Evolutionary conservation across 2,113 vertebrate species (phyloP).

Genomic region (Xiphophorus couchianus): DNA sequence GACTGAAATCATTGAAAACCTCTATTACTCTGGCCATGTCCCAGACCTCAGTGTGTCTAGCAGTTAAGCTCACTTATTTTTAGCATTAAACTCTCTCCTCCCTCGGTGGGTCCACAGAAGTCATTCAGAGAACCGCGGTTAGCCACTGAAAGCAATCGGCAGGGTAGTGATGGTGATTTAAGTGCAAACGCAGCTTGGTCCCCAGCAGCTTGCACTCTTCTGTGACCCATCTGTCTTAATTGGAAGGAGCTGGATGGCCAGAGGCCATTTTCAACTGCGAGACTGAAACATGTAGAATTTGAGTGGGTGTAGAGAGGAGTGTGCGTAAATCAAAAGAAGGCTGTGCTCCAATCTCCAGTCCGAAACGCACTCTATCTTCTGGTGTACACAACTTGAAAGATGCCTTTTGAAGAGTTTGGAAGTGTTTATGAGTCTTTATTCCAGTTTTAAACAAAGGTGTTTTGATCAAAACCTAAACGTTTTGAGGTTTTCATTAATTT

Average conservation of each 20-base stretch:
- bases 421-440: neutral
- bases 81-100: conserved; percentile 56
- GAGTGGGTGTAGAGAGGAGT: conserved; percentile 3
- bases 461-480: no score
- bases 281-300: conserved; percentile 12
- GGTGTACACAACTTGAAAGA: neutral
- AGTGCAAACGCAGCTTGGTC: conserved; percentile 51
- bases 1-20: conserved; percentile 62
- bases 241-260: conserved; percentile 18
- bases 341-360: conserved; percentile 20
- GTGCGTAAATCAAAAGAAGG: conserved; percentile 2
- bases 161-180: conserved; percentile 42
- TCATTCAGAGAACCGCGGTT: conserved; percentile 62
- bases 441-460: neutral
- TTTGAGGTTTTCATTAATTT: conserved; percentile 11
- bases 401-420: neutral
- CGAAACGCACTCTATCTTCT: conserved; percentile 35
- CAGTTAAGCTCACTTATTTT: conserved; percentile 59
- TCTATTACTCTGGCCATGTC: conserved; percentile 54
- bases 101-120: conserved; percentile 39
- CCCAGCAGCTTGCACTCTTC: conserved; percentile 31
- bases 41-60: conserved; percentile 68
- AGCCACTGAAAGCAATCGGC: conserved; percentile 59
- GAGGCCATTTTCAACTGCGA: conserved; percentile 10
- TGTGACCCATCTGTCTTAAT: conserved; percentile 45